Percentiles rank a stretch among this genome's conserved stretches.
Evolutionary conservation across 1,140 invertebrate species (phyloP).

Genomic region (Matsumurasca onukii): DNA sequence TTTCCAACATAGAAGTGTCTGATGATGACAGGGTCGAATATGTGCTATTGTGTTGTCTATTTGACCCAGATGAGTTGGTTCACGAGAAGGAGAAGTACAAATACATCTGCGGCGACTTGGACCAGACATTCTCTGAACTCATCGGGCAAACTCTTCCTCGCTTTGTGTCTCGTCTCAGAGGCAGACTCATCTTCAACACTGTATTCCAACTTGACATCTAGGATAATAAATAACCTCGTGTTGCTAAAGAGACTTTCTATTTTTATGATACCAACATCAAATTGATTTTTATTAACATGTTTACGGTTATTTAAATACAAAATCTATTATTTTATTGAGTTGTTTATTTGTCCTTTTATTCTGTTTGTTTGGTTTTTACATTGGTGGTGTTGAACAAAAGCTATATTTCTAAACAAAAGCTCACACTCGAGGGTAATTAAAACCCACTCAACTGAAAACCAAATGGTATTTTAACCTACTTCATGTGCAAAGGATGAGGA

Average conservation of each 20-base stretch:
- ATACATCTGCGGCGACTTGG: constrained; percentile 84
- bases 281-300: neutral
- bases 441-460: too few relatives aligned
- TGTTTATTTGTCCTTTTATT: neutral
- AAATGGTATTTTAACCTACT: too few relatives aligned
- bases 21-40: too few relatives aligned
- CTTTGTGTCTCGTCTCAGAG: neutral
- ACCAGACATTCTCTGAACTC: constrained; percentile 82
- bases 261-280: neutral
- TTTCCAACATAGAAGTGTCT: too few relatives aligned
- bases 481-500: too few relatives aligned
- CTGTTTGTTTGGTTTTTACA: too few relatives aligned
- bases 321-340: too few relatives aligned
- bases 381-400: too few relatives aligned
- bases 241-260: neutral
- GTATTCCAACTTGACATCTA: constrained; percentile 18
- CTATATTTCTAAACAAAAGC: too few relatives aligned
- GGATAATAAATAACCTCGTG: constrained; percentile 19
- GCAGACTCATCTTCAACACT: neutral
- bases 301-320: neutral
- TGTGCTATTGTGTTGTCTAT: too few relatives aligned
- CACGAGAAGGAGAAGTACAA: constrained; percentile 92
- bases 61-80: constrained; percentile 75
- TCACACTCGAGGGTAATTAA: too few relatives aligned
- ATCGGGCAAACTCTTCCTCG: constrained; percentile 64